A percentile compares a stretch with the other conserved stretches of the same genome.
Evolutionary conservation across 2,797 vertebrate genomes (phyloP).

Genomic region (Takifugu ocellatus): DNA sequence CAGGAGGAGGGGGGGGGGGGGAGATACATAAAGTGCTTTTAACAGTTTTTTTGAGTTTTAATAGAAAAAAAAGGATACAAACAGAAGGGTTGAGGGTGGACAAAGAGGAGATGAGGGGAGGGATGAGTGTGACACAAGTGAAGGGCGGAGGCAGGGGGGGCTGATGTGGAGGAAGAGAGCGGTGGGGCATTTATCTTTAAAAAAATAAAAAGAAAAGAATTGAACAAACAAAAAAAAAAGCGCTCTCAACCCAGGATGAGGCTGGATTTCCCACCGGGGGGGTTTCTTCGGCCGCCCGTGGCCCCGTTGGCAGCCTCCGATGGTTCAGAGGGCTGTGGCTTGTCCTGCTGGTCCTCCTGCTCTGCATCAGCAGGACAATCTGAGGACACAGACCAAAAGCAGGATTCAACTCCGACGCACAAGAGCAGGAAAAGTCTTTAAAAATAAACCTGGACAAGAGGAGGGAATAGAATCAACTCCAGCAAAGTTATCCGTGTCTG

Average conservation of each 20-base stretch:
- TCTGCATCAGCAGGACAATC: conserved; percentile 66
- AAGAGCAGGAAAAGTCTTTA: too few relatives aligned
- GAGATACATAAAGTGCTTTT: conserved; percentile 97
- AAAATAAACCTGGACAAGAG: too few relatives aligned
- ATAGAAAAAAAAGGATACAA: conserved; percentile 77
- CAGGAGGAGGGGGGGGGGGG: conserved; percentile 14
- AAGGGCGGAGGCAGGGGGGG: conserved; percentile 21
- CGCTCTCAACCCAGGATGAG: conserved; percentile 88
- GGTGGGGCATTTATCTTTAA: conserved; percentile 75
- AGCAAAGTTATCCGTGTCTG: too few relatives aligned
- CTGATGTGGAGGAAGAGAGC: conserved; percentile 73
- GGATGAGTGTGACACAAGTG: conserved; percentile 62
- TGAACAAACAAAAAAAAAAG: conserved; percentile 47
- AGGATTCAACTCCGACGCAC: too few relatives aligned
- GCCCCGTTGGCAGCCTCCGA: conserved; percentile 55
- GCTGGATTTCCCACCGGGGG: conserved; percentile 95
- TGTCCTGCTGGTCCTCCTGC: conserved; percentile 53
- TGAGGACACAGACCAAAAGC: conserved; percentile 12
- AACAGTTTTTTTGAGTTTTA: conserved; percentile 77
- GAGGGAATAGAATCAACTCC: too few relatives aligned
- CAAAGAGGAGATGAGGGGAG: conserved; percentile 45
- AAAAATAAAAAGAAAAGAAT: conserved; percentile 33
- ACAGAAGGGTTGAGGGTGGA: conserved; percentile 69
- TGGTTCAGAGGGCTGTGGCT: conserved; percentile 54
- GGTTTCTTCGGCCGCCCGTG: conserved; percentile 85